Evolutionary conservation across 2,113 vertebrate genomes (phyloP).

Genomic region (Plotosus lineatus): DNA sequence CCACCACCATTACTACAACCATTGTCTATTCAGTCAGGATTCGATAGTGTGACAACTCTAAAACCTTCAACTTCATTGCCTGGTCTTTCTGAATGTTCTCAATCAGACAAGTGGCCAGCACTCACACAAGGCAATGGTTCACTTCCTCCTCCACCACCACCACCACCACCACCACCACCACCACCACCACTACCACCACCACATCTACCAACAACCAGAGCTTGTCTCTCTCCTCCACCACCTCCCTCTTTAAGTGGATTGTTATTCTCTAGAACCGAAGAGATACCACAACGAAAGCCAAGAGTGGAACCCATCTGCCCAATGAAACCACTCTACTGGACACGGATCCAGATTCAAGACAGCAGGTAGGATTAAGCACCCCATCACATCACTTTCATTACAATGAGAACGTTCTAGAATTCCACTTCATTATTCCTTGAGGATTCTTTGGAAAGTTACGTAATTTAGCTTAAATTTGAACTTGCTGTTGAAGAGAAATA

Average conservation of each 20-base stretch:
- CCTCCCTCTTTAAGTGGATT: constrained; percentile 57
- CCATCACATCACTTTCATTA: neutral
- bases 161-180: constrained; percentile 55
- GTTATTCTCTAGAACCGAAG: constrained; percentile 59
- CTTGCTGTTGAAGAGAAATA: neutral
- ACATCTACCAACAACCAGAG: constrained; percentile 8
- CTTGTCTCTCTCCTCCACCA: constrained; percentile 52
- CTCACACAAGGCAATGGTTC: constrained; percentile 34
- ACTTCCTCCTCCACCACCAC: constrained; percentile 50
- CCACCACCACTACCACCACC: constrained; percentile 60
- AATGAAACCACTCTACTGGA: constrained; percentile 98
- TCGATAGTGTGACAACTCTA: constrained; percentile 34
- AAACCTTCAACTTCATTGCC: constrained; percentile 22
- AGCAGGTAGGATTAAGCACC: constrained; percentile 75
- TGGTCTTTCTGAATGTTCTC: constrained; percentile 2
- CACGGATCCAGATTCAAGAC: constrained; percentile 87
- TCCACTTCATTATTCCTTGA: neutral
- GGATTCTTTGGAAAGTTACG: neutral
- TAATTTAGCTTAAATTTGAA: neutral
- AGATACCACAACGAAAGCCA: constrained; percentile 79
- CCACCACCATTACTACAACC: constrained; percentile 47
- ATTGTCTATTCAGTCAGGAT: constrained; percentile 64
- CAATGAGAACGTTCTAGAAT: neutral
- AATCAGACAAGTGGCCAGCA: neutral
- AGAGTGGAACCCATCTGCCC: constrained; percentile 83